Base-by-base conservation (phyloP, 2,888 invertebrate genomes). In the Congeria kusceri region DNA sequence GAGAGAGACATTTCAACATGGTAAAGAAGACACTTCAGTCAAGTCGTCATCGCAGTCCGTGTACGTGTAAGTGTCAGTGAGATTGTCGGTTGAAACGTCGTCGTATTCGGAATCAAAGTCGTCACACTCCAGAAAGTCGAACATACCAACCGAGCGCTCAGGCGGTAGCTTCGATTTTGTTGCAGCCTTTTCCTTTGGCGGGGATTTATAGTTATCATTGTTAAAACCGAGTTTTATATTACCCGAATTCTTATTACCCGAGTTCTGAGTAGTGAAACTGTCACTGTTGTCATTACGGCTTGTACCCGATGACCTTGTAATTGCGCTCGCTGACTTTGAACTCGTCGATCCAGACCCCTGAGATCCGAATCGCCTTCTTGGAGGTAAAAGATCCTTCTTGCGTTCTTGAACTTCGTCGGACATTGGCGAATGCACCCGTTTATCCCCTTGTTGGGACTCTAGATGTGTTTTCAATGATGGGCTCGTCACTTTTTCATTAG, bases 11-110 rank as follows among this genome's bases (percentile, higher is more conserved):
- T 13, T 13, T 74, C 28, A 83, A 64, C 79, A 83, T 15, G 83
- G 83, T 62, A 83, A 29, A 28, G 80, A 83, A 4, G 83, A 83
- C 4, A 83, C 83, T 69, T 80, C 83, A 15, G 83, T 80, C 39
- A 77, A 47, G 70, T 80, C 80, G 59, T 80, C 80, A n/a, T 70
- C 80, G 67, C 63, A 74, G 13, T 69, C 70, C 11, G 80, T 80
- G 27, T 67, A 80, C 27, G 80, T 80, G 39, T 76, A 80, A 0
- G 80, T 80, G 39, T 80, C 80, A 7, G 80, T 83, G 9, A 83
- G 49, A 58, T 83, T 78, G 27, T 80, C 80, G 80, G 80, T 73
- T 1, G 77, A 62, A 7, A 73, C 66, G 67, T 76, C 76, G 46
- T 77, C 79, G 23, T 79, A 83, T 28, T 77, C 74, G 4, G 46